These are phyloP conservation scores for Manis pentadactyla DNA, from an alignment of 2,797 vertebrate species.

Conservation along the genomic window DNA sequence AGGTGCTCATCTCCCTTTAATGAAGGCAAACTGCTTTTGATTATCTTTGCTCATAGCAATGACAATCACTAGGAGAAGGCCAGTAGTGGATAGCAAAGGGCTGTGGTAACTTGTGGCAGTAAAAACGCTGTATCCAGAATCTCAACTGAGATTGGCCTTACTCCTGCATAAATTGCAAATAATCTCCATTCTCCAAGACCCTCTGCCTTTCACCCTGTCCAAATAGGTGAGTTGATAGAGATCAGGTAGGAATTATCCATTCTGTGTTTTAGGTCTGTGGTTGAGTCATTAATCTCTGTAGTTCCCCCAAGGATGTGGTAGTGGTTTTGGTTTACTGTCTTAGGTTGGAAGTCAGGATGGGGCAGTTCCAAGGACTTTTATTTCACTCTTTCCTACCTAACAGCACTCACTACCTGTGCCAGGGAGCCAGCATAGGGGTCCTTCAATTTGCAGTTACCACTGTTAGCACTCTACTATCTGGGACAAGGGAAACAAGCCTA, in stretches of 20 bases:
- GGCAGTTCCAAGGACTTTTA: not conserved
- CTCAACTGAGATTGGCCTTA: not conserved
- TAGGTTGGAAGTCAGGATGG: not conserved
- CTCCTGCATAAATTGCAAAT: not conserved
- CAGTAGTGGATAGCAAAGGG: not conserved
- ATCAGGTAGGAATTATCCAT: not conserved
- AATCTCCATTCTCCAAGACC: not conserved
- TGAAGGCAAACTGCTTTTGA: not conserved
- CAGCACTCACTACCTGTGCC: not conserved
- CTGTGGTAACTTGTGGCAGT: not conserved
- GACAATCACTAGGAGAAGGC: not conserved
- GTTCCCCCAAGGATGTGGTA: not conserved
- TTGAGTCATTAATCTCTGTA: not conserved
- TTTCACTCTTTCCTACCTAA: not conserved
- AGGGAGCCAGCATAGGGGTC: not conserved
- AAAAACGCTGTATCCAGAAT: not conserved
- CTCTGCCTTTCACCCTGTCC: not conserved
- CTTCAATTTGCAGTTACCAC: not conserved
- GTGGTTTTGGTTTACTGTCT: conserved; percentile 14
- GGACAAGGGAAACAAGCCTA: not conserved
- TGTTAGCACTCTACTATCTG: not conserved
- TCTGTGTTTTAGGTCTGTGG: not conserved
- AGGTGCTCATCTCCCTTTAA: not conserved
- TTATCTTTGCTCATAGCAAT: not conserved
- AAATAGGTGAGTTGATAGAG: not conserved